Percentiles rank a stretch among this genome's conserved stretches.
Conservation (phyloP, 2,888 invertebrate genomes). For the Ischnura elegans region DNA sequence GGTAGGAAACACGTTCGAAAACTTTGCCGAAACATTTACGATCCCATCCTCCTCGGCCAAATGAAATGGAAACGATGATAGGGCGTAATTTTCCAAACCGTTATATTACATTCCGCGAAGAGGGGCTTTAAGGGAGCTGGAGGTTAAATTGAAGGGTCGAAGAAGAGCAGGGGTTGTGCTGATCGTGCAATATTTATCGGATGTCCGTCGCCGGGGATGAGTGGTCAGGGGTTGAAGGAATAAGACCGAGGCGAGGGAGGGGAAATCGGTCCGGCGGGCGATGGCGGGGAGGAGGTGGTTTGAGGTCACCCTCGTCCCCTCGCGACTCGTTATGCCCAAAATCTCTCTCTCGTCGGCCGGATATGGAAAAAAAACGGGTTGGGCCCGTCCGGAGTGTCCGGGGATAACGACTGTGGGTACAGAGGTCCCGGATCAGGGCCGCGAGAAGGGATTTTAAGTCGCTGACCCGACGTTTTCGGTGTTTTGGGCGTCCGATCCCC, state of each 20-base stretch:
- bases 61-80: neutral
- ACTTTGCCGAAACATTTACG: neutral
- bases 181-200: constrained; percentile 26
- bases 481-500: neutral
- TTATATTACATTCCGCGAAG: neutral
- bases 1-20: neutral
- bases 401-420: neutral
- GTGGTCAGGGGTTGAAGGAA: neutral
- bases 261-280: neutral
- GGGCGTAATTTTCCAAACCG: neutral
- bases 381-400: neutral
- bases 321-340: neutral
- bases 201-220: neutral
- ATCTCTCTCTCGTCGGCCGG: neutral
- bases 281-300: neutral
- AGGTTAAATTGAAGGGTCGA: neutral
- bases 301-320: neutral
- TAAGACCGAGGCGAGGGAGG: neutral
- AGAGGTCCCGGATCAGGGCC: neutral
- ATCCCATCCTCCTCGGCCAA: neutral
- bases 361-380: neutral
- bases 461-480: neutral
- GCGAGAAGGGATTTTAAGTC: constrained; percentile 5
- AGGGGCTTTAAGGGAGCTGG: neutral
- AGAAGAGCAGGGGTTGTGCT: constrained; percentile 1